A percentile compares a stretch with the other conserved stretches of the same genome.
Evolutionary conservation across 2,113 vertebrate species (phyloP).

Genomic region (Varanus komodoensis): DNA sequence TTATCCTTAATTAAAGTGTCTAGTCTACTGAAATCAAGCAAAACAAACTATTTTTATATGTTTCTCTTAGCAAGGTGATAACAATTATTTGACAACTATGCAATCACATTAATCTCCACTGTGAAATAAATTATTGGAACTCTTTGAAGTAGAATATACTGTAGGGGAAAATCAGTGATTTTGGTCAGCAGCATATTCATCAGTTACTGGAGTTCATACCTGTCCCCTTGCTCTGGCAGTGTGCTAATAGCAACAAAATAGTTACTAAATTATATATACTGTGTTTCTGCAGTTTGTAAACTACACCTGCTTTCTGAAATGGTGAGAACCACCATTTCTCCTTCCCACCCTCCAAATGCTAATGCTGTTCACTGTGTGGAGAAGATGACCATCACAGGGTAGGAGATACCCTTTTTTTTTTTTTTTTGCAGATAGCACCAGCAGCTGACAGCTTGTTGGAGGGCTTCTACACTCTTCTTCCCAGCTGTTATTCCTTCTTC

Average conservation of each 20-base stretch:
- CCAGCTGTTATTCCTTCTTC: too few species aligned
- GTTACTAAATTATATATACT: neutral
- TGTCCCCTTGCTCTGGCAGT: too few species aligned
- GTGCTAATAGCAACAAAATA: too few species aligned
- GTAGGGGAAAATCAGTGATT: neutral
- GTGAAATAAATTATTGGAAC: neutral
- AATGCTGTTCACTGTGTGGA: too few species aligned
- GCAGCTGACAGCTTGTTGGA: too few species aligned
- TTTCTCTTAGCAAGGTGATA: conserved; percentile 22
- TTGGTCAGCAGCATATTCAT: neutral
- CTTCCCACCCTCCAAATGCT: neutral
- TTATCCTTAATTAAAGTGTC: conserved; percentile 20
- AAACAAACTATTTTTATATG: neutral
- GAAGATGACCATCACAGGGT: too few species aligned
- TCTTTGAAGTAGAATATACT: neutral
- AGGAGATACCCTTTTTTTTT: too few species aligned
- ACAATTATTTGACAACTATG: neutral
- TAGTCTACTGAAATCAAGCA: conserved; percentile 41
- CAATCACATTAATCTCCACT: neutral
- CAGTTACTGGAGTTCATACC: neutral
- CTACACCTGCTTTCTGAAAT: neutral
- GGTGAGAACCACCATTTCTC: too few species aligned
- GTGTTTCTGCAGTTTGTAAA: neutral
- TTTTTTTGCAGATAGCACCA: too few species aligned
- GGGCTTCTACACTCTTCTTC: neutral